Evolutionary conservation across 92 coral and sea anemone genomes (phyloP).

Genomic region (Parazoanthus atlanticus): DNA sequence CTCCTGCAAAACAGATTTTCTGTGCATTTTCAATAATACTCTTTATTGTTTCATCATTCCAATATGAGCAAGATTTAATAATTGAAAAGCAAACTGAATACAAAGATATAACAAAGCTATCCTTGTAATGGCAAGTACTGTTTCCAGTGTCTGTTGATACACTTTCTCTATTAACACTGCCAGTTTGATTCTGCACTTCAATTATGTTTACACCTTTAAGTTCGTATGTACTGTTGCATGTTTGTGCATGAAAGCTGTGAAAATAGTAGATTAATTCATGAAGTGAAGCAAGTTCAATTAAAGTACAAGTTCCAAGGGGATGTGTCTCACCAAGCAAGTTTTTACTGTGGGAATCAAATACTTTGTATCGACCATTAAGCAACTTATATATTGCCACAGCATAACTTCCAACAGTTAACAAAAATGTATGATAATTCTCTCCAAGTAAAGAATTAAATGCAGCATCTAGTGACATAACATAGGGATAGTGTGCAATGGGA

Average conservation of each 20-base stretch:
- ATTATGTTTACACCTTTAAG: constrained; percentile 21
- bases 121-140: neutral
- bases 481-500: too few species aligned
- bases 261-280: constrained; percentile 4
- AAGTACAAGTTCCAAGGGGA: constrained; percentile 37
- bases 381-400: constrained; percentile 22
- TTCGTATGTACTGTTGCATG: neutral
- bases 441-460: neutral
- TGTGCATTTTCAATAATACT: constrained; percentile 9
- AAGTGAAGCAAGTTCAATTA: constrained; percentile 33
- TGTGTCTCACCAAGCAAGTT: constrained; percentile 28
- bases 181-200: constrained; percentile 1
- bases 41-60: constrained; percentile 42
- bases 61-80: constrained; percentile 33
- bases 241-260: constrained; percentile 9
- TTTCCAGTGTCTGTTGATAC: too few species aligned
- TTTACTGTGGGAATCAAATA: constrained; percentile 31
- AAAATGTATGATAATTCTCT: neutral
- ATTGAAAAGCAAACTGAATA: constrained; percentile 45
- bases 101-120: constrained; percentile 21
- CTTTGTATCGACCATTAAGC: constrained; percentile 32
- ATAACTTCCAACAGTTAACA: constrained; percentile 18
- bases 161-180: too few species aligned
- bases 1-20: too few species aligned
- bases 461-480: constrained; percentile 2